Evolutionary conservation across 2,888 invertebrate species (phyloP).

Genomic region (Zeuzera pyrina): DNA sequence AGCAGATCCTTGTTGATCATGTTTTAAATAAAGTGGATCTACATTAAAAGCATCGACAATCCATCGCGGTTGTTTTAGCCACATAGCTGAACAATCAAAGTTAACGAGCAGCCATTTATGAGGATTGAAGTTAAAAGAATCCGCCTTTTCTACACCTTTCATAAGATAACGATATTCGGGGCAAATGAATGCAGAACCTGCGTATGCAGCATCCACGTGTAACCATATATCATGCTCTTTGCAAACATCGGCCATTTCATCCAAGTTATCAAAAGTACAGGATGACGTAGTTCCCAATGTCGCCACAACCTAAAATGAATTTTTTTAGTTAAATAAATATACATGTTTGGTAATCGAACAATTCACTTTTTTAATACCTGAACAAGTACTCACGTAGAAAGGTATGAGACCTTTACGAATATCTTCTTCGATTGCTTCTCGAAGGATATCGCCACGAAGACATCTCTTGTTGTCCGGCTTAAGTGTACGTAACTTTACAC

Average conservation of each 20-base stretch:
- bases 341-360: neutral
- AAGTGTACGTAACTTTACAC: slow-evolving; percentile 84
- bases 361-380: neutral
- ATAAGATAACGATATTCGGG: slow-evolving; percentile 95
- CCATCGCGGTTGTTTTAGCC: slow-evolving; percentile 92
- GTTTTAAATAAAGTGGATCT: slow-evolving; percentile 96
- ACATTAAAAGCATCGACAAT: slow-evolving; percentile 97
- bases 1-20: slow-evolving; percentile 90
- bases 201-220: slow-evolving; percentile 98
- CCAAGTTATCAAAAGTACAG: slow-evolving; percentile 92
- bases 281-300: slow-evolving; percentile 97
- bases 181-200: slow-evolving; percentile 96
- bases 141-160: slow-evolving; percentile 90
- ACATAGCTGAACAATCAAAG: slow-evolving; percentile 99
- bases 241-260: slow-evolving; percentile 94
- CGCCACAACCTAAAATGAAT: slow-evolving; percentile 77
- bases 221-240: slow-evolving; percentile 86
- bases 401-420: slow-evolving; percentile 92
- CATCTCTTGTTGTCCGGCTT: slow-evolving; percentile 80
- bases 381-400: slow-evolving; percentile 84
- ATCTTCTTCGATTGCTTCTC: slow-evolving; percentile 88
- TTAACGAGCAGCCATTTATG: slow-evolving; percentile 99
- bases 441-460: slow-evolving; percentile 82
- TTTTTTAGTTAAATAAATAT: neutral
- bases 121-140: slow-evolving; percentile 98